phyloP scores from a whole-genome alignment of 2,888 invertebrate species.

The Leptopilina syphax region DNA sequence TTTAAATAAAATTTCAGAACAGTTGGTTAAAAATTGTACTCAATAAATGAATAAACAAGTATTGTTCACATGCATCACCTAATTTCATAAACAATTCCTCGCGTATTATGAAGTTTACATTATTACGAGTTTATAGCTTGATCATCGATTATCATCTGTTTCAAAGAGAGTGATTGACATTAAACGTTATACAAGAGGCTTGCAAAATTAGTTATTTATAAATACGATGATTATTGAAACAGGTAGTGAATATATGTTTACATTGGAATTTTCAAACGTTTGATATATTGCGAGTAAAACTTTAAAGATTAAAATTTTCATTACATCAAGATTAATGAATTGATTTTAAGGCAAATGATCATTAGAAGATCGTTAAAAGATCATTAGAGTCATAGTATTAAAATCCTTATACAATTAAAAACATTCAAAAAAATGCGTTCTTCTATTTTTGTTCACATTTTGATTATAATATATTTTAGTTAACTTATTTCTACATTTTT shows the following conservation, averaged over 20 bases:
- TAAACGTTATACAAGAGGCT: neutral
- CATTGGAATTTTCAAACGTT: neutral
- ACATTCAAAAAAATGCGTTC: no score
- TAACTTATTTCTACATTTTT: no score
- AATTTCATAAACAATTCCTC: neutral
- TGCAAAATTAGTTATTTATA: slow-evolving; percentile 1
- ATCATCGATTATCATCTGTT: slow-evolving; percentile 5
- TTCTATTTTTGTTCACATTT: no score
- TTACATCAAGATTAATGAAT: neutral
- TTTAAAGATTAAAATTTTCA: neutral
- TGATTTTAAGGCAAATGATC: neutral
- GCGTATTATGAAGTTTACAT: neutral
- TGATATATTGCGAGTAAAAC: neutral
- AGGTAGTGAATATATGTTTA: neutral
- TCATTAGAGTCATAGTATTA: no score
- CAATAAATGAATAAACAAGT: neutral
- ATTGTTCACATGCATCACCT: neutral
- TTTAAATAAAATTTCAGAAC: no score
- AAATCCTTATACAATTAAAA: no score
- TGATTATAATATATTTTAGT: no score
- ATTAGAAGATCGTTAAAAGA: neutral
- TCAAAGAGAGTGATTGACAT: slow-evolving; percentile 26
- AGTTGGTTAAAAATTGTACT: no score
- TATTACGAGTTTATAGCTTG: neutral
- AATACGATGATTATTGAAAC: slow-evolving; percentile 13